These are phyloP conservation scores for Ecliptopera silaceata DNA, from an alignment of 2,888 invertebrate genomes.

Conservation along the genomic window DNA sequence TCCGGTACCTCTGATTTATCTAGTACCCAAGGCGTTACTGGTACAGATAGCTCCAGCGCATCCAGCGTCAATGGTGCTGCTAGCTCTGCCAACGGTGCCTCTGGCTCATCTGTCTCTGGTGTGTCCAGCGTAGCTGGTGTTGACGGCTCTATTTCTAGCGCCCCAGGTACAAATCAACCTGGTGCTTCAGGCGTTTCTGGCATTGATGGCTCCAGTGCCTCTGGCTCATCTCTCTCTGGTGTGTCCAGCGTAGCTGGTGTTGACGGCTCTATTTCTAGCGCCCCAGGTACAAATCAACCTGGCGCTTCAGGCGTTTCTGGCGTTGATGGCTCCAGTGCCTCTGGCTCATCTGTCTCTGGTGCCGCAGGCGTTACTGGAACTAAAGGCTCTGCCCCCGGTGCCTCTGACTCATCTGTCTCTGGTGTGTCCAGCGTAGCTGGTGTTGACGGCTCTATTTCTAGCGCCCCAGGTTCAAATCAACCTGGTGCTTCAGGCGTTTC, in stretches of 20 bases:
- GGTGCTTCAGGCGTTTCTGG: conserved; percentile 1
- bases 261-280: not conserved
- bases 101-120: not conserved
- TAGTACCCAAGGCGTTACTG: not conserved
- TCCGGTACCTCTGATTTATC: not conserved
- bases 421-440: conserved; percentile 7
- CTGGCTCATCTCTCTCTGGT: not conserved
- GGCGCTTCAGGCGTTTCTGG: conserved; percentile 10
- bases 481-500: conserved; percentile 6
- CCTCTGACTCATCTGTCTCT: conserved; percentile 2
- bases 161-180: not conserved
- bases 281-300: not conserved
- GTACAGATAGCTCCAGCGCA: not conserved
- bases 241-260: conserved; percentile 6
- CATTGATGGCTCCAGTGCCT: conserved; percentile 4
- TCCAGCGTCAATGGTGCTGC: conserved; percentile 10
- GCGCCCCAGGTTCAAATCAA: not conserved
- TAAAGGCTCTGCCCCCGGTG: not conserved
- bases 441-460: conserved; percentile 5
- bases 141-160: conserved; percentile 2
- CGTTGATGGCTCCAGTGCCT: conserved; percentile 3
- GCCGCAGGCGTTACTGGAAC: conserved; percentile 2
- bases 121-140: not conserved
- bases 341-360: not conserved
- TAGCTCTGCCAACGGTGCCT: not conserved